Percentiles rank a stretch among this genome's conserved stretches.
phyloP scores from a whole-genome alignment of 2,113 vertebrate genomes.

The Paratilapia polleni region DNA sequence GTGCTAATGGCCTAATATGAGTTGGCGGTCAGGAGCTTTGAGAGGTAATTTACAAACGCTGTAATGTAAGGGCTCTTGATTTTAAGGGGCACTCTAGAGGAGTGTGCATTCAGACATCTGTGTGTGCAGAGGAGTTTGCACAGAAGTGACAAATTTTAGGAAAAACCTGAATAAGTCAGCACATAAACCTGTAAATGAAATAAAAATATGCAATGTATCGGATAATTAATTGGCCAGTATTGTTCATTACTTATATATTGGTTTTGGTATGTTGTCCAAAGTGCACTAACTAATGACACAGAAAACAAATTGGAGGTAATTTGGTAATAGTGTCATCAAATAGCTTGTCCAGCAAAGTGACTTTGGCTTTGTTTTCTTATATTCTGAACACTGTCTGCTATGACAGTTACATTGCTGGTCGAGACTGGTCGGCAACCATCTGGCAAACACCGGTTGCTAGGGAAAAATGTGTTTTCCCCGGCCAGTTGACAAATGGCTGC shows the following conservation, averaged over 20 bases:
- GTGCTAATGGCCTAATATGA: constrained; percentile 49
- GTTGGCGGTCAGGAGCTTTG: constrained; percentile 13
- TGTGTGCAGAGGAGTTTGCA: neutral
- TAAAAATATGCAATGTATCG: neutral
- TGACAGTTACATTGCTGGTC: too few relatives aligned
- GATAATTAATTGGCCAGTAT: too few relatives aligned
- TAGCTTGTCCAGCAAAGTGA: too few relatives aligned
- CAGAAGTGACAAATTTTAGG: neutral
- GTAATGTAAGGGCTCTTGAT: constrained; percentile 36
- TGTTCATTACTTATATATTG: neutral
- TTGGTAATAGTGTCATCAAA: too few relatives aligned
- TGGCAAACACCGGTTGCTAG: too few relatives aligned
- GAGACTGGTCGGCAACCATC: too few relatives aligned
- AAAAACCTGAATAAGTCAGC: neutral
- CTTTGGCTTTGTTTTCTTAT: neutral
- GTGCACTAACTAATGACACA: neutral
- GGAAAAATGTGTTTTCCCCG: too few relatives aligned
- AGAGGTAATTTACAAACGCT: constrained; percentile 29
- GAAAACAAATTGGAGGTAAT: too few relatives aligned
- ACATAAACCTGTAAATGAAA: neutral
- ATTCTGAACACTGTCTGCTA: neutral
- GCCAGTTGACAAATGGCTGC: too few relatives aligned
- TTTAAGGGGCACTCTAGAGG: constrained; percentile 5
- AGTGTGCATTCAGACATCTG: neutral
- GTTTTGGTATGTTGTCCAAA: neutral